These are phyloP conservation scores for Drosophila nr. medialis DNA, from an alignment of 2,888 invertebrate genomes.

Conservation along the genomic window DNA sequence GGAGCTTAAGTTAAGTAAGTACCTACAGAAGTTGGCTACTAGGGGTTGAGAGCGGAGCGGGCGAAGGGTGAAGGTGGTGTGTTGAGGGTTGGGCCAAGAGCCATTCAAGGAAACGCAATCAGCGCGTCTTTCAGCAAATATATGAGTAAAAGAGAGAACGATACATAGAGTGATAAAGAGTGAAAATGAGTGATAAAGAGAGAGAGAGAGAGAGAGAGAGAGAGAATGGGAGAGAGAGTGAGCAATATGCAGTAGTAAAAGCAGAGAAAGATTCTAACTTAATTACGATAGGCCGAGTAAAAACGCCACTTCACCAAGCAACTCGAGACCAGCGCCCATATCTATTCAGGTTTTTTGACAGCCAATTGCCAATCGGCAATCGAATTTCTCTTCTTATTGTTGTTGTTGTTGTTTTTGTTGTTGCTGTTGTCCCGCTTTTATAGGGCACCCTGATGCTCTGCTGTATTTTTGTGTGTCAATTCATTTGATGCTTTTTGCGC, in stretches of 20 bases:
- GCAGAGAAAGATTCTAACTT: slow-evolving; percentile 71
- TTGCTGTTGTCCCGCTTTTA: background rate
- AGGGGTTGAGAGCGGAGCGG: background rate
- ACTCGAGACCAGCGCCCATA: background rate
- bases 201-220: background rate
- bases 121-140: slow-evolving; percentile 51
- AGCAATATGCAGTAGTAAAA: slow-evolving; percentile 15
- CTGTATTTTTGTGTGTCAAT: slow-evolving; percentile 36
- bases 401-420: too few species aligned
- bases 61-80: background rate
- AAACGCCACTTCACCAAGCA: background rate
- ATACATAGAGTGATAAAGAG: background rate
- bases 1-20: slow-evolving; percentile 55
- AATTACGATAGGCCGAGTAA: slow-evolving; percentile 58
- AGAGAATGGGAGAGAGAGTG: background rate
- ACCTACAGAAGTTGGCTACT: slow-evolving; percentile 18
- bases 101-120: slow-evolving; percentile 65
- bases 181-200: background rate
- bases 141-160: background rate
- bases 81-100: slow-evolving; percentile 32
- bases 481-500: slow-evolving; percentile 55
- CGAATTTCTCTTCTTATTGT: slow-evolving; percentile 42
- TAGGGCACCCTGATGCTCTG: background rate
- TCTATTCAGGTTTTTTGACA: slow-evolving; percentile 44
- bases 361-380: slow-evolving; percentile 62